phyloP scores from a whole-genome alignment of 2,113 vertebrate genomes.

The Bos taurus region ARS-UCD2.0 NC_037329.1:12878001-12878500 shows the following conservation, averaged over 20 bases:
- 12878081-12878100: background rate
- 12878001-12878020: background rate
- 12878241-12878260: background rate
- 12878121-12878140: background rate
- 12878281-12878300: background rate
- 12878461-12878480: background rate
- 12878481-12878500: background rate
- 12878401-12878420: background rate
- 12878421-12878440: accelerated
- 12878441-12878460: background rate
- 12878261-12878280: background rate
- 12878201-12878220: background rate
- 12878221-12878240: background rate
- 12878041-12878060: background rate
- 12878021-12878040: background rate
- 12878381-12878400: background rate
- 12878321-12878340: background rate
- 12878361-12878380: background rate
- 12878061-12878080: background rate
- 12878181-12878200: background rate
- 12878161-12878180: background rate
- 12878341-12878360: background rate
- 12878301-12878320: background rate
- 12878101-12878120: background rate
- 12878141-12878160: background rate